Conservation (phyloP, 2,797 vertebrate genomes). For the Petrocephalus schoutedeni region DNA sequence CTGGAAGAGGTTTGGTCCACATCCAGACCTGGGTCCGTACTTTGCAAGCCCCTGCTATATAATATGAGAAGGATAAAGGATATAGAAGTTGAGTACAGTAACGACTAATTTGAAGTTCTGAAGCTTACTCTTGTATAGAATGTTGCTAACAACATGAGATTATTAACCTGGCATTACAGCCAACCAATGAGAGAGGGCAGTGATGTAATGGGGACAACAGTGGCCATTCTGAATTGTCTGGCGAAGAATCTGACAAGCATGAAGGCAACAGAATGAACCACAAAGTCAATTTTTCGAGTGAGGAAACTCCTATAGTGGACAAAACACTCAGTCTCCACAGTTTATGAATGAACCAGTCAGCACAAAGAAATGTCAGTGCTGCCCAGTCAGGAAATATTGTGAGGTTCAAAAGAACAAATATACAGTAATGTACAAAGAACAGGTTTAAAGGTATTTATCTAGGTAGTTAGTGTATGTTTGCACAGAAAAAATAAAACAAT, state of each 20-base stretch:
- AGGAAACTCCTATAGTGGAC: neutral
- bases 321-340: neutral
- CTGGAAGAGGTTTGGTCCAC: neutral
- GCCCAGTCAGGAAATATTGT: neutral
- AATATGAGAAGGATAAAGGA: neutral
- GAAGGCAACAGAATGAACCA: neutral
- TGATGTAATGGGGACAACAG: neutral
- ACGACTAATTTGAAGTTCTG: neutral
- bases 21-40: neutral
- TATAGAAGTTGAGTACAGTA: neutral
- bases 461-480: neutral
- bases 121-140: neutral
- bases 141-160: neutral
- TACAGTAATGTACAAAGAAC: neutral
- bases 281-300: neutral
- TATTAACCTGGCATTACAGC: neutral
- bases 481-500: neutral
- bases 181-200: neutral
- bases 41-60: neutral
- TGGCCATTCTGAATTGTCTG: neutral
- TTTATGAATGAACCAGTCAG: neutral
- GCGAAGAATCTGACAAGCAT: neutral
- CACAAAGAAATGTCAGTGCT: neutral
- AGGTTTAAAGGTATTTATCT: neutral
- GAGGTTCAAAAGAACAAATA: neutral